phyloP scores from a whole-genome alignment of 2,888 invertebrate genomes.

The Mesorhabditis sp. region DNA sequence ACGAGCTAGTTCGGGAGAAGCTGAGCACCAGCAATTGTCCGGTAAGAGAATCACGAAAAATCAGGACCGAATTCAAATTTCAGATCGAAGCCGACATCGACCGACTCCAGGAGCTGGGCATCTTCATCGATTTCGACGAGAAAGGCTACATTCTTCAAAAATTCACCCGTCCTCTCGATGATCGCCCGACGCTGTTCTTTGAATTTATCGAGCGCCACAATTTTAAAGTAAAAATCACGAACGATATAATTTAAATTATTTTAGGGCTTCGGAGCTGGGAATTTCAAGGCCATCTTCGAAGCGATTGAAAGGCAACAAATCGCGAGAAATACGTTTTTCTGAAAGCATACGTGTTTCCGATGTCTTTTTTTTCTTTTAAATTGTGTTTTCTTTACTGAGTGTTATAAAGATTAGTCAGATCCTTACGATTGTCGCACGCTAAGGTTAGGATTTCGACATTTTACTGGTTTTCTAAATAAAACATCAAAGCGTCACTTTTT shows the following conservation, averaged over 20 bases:
- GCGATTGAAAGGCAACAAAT: constrained; percentile 93
- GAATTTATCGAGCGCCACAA: constrained; percentile 95
- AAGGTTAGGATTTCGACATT: too few relatives aligned
- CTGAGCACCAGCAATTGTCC: background rate
- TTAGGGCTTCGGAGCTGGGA: constrained; percentile 97
- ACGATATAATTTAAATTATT: background rate
- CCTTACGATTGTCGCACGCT: too few relatives aligned
- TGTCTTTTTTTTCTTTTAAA: too few relatives aligned
- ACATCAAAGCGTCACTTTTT: too few relatives aligned
- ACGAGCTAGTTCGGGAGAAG: constrained; percentile 74
- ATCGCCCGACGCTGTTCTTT: constrained; percentile 90
- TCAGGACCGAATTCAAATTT: background rate
- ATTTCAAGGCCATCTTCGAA: constrained; percentile 95
- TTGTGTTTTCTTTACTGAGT: too few relatives aligned
- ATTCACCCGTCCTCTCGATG: constrained; percentile 80
- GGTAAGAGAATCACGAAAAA: background rate
- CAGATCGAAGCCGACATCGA: constrained; percentile 52
- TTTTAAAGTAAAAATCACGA: constrained; percentile 63
- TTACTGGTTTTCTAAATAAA: too few relatives aligned
- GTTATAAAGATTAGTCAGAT: too few relatives aligned
- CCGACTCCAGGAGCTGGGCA: constrained; percentile 75
- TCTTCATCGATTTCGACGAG: constrained; percentile 94
- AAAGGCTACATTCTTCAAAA: constrained; percentile 88
- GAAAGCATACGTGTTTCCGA: constrained; percentile 25
- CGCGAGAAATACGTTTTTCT: constrained; percentile 85